These are phyloP conservation scores for Phoxinus dragarum DNA, from an alignment of 2,797 vertebrate species.

Conservation along the genomic window DNA sequence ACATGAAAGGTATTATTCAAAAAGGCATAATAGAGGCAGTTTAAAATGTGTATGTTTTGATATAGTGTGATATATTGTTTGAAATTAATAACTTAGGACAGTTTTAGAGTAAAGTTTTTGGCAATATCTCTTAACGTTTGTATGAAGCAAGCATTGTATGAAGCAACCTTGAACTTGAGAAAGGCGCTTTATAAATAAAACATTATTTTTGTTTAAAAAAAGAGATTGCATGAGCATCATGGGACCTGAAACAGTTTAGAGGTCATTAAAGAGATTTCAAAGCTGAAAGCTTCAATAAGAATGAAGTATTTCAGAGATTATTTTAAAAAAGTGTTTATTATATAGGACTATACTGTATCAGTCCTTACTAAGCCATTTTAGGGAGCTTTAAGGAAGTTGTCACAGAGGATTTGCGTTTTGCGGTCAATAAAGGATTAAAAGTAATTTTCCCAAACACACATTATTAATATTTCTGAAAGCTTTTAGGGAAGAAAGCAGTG, in stretches of 20 bases:
- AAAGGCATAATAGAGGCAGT: too few relatives aligned
- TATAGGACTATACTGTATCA: not conserved
- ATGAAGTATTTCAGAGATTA: constrained; percentile 12
- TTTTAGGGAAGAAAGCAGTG: not conserved
- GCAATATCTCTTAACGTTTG: not conserved
- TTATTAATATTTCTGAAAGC: constrained; percentile 26
- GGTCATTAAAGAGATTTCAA: constrained; percentile 2
- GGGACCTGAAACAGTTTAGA: not conserved
- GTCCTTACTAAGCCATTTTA: constrained; percentile 11
- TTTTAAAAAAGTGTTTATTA: not conserved
- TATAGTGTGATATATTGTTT: not conserved
- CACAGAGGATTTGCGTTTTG: constrained; percentile 4
- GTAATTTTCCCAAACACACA: constrained; percentile 24
- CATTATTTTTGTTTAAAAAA: too few relatives aligned
- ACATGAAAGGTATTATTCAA: too few relatives aligned
- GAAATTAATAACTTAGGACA: not conserved
- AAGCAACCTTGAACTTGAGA: too few relatives aligned
- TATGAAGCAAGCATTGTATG: too few relatives aligned
- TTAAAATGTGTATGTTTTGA: too few relatives aligned
- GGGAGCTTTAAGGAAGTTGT: not conserved
- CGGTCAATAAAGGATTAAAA: constrained; percentile 18
- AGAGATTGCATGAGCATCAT: too few relatives aligned
- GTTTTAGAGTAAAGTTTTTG: not conserved
- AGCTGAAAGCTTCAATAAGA: not conserved
- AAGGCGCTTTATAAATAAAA: too few relatives aligned